These are phyloP conservation scores for Aegithalos caudatus DNA, from an alignment of 2,113 vertebrate genomes.

Conservation along the genomic window DNA sequence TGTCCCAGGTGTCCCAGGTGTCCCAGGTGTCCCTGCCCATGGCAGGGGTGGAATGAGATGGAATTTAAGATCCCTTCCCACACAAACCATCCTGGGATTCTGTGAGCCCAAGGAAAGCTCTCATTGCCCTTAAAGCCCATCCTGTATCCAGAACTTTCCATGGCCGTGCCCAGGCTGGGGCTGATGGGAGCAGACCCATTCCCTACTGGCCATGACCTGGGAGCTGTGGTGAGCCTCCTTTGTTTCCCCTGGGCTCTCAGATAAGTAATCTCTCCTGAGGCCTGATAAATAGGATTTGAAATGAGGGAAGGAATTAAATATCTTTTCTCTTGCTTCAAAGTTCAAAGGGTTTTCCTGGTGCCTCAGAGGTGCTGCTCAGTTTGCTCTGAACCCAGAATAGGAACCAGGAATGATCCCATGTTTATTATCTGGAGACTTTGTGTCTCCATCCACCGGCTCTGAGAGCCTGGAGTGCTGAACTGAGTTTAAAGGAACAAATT, in stretches of 20 bases:
- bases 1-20: no score
- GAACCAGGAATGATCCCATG: not conserved
- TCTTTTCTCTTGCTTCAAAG: not conserved
- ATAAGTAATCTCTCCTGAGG: constrained; percentile 23
- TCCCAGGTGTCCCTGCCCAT: no score
- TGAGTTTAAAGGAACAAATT: not conserved
- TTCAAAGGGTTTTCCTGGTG: not conserved
- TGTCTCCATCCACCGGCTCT: not conserved
- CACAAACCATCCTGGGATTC: no score
- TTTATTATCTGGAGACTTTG: not conserved
- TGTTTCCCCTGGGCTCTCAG: not conserved
- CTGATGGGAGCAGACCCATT: not conserved
- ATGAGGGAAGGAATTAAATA: not conserved
- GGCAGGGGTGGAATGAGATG: no score
- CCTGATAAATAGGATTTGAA: not conserved
- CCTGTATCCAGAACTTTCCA: not conserved
- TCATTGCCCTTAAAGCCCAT: fast-evolving
- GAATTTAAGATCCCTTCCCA: no score
- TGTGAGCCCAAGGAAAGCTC: not conserved
- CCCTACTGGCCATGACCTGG: not conserved
- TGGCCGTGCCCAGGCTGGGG: not conserved
- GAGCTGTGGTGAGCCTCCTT: not conserved
- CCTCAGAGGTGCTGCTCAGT: not conserved
- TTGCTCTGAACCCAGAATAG: not conserved
- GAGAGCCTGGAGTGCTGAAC: not conserved